A percentile compares a stretch with the other conserved stretches of the same genome.
These are phyloP conservation scores for Gobionotothen gibberifrons DNA, from an alignment of 2,797 vertebrate genomes.

Conservation along the genomic window DNA sequence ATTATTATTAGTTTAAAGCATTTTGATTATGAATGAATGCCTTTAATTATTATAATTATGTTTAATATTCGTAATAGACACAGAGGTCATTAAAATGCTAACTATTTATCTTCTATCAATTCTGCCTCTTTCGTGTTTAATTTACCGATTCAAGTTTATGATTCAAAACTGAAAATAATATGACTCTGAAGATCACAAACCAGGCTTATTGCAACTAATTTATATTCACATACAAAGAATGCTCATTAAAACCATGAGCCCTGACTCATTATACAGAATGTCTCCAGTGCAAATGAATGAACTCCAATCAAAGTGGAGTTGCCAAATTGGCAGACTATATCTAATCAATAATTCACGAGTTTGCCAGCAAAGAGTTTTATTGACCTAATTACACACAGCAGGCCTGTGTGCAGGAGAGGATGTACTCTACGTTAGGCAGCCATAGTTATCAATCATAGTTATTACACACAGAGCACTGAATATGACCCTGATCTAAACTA, in stretches of 20 bases:
- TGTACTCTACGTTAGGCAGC: background rate
- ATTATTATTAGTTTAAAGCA: too few relatives aligned
- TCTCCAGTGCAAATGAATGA: constrained; percentile 46
- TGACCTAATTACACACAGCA: constrained; percentile 69
- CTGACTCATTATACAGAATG: constrained; percentile 24
- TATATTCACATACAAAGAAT: background rate
- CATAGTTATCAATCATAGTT: background rate
- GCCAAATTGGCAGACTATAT: constrained; percentile 52
- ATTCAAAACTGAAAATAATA: background rate
- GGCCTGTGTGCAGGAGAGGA: constrained; percentile 12
- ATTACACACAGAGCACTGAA: background rate
- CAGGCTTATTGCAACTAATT: background rate
- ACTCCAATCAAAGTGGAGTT: constrained; percentile 37
- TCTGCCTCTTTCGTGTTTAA: background rate
- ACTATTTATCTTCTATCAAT: background rate
- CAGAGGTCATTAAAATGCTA: too few relatives aligned
- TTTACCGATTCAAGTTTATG: background rate
- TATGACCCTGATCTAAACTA: too few relatives aligned
- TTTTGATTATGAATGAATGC: too few relatives aligned
- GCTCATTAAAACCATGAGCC: constrained; percentile 21
- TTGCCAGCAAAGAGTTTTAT: constrained; percentile 59
- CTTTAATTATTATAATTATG: too few relatives aligned
- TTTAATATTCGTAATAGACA: too few relatives aligned
- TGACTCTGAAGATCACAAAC: background rate
- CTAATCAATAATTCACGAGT: constrained; percentile 73